phyloP scores from a whole-genome alignment of 2,888 invertebrate genomes.

The Tuta absoluta region DNA sequence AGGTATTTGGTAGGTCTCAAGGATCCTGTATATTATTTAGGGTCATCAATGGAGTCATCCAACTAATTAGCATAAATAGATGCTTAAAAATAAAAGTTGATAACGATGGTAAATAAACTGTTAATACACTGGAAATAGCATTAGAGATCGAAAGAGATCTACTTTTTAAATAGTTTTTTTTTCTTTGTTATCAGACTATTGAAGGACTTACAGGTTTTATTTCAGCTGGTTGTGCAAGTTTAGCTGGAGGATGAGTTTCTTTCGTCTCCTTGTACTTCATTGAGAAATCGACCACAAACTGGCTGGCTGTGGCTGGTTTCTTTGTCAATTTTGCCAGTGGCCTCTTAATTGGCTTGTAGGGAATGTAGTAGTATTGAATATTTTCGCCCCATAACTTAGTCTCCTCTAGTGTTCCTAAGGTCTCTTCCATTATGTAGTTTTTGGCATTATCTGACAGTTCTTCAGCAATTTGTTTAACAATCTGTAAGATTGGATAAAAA shows the following conservation, averaged over 20 bases:
- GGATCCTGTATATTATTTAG: not conserved
- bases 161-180: too few species aligned
- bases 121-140: too few species aligned
- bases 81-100: too few species aligned
- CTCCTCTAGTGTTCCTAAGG: constrained; percentile 54
- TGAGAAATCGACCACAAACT: constrained; percentile 72
- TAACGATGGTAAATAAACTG: too few species aligned
- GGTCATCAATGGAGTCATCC: too few species aligned
- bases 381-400: constrained; percentile 72
- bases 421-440: constrained; percentile 65
- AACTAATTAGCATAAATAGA: too few species aligned
- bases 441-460: constrained; percentile 74
- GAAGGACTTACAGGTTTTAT: constrained; percentile 7
- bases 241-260: constrained; percentile 35
- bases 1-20: too few species aligned
- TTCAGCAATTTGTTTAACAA: constrained; percentile 71
- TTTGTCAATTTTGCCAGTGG: constrained; percentile 63
- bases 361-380: constrained; percentile 66
- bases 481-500: constrained; percentile 45
- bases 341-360: constrained; percentile 64
- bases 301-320: constrained; percentile 61
- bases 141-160: not conserved
- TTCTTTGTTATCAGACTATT: too few species aligned
- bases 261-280: constrained; percentile 67
- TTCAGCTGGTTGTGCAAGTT: constrained; percentile 37